Conservation (phyloP, 2,113 vertebrate genomes). For the Pycnonotus jocosus region DNA sequence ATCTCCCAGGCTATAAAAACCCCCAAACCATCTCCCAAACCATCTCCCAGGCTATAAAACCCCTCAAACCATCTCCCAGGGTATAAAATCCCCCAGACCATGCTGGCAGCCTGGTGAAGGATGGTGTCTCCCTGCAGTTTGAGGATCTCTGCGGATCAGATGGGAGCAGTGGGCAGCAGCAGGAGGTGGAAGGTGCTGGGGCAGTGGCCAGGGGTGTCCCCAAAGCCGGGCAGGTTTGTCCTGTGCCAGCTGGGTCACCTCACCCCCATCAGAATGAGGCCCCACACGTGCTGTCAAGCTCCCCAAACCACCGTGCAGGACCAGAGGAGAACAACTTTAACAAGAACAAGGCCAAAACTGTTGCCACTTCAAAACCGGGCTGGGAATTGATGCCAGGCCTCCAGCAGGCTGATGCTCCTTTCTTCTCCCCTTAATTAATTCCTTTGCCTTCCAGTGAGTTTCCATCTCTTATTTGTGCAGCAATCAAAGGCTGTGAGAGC, state of each 20-base stretch:
- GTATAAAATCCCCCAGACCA: neutral
- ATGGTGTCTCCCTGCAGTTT: fast-evolving
- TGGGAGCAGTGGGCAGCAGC: neutral
- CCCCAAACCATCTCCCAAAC: neutral
- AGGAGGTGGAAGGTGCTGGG: neutral
- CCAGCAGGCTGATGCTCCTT: constrained; percentile 44
- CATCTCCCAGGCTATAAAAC: neutral
- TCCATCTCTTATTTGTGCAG: neutral
- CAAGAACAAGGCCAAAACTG: neutral
- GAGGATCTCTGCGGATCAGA: neutral
- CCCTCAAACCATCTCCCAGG: neutral
- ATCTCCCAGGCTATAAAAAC: neutral
- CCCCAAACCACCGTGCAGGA: neutral
- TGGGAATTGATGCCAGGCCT: constrained; percentile 46
- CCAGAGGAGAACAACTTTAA: neutral
- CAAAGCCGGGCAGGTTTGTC: neutral
- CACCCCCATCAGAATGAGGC: fast-evolving
- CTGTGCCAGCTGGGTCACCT: neutral
- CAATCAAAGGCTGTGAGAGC: constrained; percentile 24
- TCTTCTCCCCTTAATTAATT: constrained; percentile 56
- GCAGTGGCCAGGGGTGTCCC: neutral
- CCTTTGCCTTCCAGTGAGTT: constrained; percentile 52
- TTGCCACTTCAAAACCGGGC: constrained; percentile 18
- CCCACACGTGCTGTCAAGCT: neutral
- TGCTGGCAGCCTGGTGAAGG: fast-evolving